phyloP scores from a whole-genome alignment of 2,113 vertebrate genomes.

The Seriola quinqueradiata region DNA sequence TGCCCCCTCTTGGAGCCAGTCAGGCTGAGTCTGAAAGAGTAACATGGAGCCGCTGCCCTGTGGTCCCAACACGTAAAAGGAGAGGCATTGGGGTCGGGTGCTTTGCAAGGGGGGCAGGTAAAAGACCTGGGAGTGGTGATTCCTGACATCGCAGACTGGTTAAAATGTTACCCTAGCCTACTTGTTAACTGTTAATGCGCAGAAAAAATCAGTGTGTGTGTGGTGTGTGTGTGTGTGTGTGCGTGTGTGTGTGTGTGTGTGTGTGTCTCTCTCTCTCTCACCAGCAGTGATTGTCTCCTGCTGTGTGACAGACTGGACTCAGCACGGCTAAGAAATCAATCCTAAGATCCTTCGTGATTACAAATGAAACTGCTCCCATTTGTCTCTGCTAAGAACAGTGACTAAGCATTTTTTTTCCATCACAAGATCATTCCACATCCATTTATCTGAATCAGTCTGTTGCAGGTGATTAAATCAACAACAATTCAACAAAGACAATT shows the following conservation, averaged over 20 bases:
- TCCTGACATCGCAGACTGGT: no score
- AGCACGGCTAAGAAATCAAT: conserved; percentile 25
- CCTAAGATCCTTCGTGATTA: neutral
- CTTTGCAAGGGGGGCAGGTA: no score
- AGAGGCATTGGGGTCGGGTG: no score
- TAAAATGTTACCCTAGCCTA: no score
- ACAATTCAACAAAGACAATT: neutral
- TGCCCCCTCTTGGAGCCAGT: no score
- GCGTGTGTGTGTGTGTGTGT: neutral
- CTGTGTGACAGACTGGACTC: conserved; percentile 16
- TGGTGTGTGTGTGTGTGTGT: neutral
- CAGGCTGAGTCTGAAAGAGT: no score
- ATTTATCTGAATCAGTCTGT: neutral
- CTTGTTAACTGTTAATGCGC: no score
- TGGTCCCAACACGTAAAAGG: no score
- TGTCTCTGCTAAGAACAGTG: conserved; percentile 14
- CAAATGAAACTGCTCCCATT: conserved; percentile 16
- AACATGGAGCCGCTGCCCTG: no score
- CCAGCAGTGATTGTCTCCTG: neutral
- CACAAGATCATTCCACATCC: neutral
- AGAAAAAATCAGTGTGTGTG: no score
- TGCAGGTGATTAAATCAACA: neutral
- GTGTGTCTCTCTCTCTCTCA: neutral
- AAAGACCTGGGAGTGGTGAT: no score
- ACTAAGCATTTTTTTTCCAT: conserved; percentile 32